Conservation (phyloP, 1,140 invertebrate species). For the Drosophila pandora region DNA sequence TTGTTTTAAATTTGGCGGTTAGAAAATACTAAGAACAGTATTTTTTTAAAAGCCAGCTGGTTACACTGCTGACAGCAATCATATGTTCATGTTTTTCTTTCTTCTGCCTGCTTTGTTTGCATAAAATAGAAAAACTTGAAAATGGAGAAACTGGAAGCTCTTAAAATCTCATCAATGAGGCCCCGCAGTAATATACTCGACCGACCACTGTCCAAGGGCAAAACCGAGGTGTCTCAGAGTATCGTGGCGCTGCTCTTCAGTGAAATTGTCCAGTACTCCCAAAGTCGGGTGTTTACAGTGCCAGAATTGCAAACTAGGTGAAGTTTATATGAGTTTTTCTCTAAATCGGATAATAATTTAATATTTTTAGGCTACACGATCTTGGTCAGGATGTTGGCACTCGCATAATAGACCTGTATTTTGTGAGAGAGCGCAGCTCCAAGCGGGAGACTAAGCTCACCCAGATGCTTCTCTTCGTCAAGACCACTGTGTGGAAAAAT, state of each 20-base stretch:
- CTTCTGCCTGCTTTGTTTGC: conserved; percentile 23
- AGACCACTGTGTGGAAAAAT: conserved; percentile 98
- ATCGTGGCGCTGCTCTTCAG: conserved; percentile 98
- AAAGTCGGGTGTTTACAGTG: conserved; percentile 97
- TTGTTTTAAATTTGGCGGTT: neutral
- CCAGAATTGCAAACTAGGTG: conserved; percentile 92
- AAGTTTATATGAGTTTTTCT: neutral
- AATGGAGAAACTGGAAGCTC: conserved; percentile 80
- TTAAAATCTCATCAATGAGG: conserved; percentile 84
- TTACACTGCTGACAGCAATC: neutral
- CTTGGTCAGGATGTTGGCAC: conserved; percentile 97
- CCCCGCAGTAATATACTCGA: conserved; percentile 94
- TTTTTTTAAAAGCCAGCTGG: neutral
- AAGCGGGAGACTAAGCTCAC: conserved; percentile 98
- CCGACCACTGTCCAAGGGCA: conserved; percentile 95
- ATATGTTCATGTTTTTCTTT: conserved; percentile 7
- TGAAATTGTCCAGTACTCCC: conserved; percentile 99
- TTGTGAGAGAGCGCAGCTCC: conserved; percentile 95
- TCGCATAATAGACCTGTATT: conserved; percentile 96
- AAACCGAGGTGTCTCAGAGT: conserved; percentile 95
- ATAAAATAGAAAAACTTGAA: neutral
- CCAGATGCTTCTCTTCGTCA: conserved; percentile 97
- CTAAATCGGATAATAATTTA: neutral
- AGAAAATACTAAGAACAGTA: neutral
- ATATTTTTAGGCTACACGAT: conserved; percentile 91